Percentiles rank a stretch among this genome's conserved stretches.
Evolutionary conservation across 2,888 invertebrate genomes (phyloP).

Genomic region (Ctenicera cuprea): DNA sequence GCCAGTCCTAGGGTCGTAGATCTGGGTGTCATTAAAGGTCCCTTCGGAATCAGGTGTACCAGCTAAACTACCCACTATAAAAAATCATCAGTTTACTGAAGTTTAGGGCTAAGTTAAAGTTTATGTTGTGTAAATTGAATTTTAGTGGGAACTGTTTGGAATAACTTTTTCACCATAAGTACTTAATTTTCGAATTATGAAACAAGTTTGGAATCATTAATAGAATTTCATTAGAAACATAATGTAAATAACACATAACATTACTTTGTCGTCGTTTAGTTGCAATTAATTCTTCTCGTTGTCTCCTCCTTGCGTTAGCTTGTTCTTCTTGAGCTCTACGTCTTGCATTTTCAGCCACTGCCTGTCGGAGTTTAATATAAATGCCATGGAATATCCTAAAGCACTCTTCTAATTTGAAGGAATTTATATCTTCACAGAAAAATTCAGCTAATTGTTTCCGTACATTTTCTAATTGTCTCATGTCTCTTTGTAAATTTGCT

Average conservation of each 20-base stretch:
- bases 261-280: constrained; percentile 78
- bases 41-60: constrained; percentile 85
- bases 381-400: constrained; percentile 92
- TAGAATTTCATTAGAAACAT: too few species aligned
- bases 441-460: constrained; percentile 90
- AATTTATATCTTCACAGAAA: constrained; percentile 93
- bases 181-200: too few species aligned
- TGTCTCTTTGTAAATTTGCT: constrained; percentile 83
- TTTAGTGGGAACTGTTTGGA: too few species aligned
- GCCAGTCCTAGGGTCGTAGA: constrained; percentile 83
- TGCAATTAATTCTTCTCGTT: constrained; percentile 83
- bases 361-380: constrained; percentile 90
- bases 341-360: constrained; percentile 89
- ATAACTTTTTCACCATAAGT: too few species aligned
- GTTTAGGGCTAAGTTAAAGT: too few species aligned
- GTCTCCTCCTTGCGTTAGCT: constrained; percentile 84
- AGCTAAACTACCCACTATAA: constrained; percentile 79
- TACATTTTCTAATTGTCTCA: constrained; percentile 88
- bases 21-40: constrained; percentile 85
- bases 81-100: too few species aligned
- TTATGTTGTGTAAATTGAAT: too few species aligned
- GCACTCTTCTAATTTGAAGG: constrained; percentile 96
- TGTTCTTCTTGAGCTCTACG: constrained; percentile 90
- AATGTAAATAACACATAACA: too few species aligned
- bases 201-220: too few species aligned